A percentile compares a stretch with the other conserved stretches of the same genome.
Evolutionary conservation across 2,888 invertebrate species (phyloP).

Genomic region (Ormia ochracea): DNA sequence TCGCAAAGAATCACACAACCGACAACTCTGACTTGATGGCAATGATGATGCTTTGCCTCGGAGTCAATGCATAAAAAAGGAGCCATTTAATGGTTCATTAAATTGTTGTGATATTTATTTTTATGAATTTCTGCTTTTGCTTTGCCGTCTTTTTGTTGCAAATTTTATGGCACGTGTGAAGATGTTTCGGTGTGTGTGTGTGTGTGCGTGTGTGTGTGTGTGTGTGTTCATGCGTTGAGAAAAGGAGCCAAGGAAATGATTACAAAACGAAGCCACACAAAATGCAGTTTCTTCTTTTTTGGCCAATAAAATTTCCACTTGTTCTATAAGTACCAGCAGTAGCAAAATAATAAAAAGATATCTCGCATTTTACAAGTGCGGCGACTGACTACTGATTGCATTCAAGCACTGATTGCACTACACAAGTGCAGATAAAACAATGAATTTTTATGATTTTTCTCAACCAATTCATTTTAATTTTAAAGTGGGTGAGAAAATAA

Average conservation of each 20-base stretch:
- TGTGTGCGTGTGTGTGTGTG: no score
- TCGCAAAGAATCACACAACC: slow-evolving; percentile 17
- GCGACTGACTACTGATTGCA: not conserved
- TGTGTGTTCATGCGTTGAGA: not conserved
- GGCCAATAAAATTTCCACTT: slow-evolving; percentile 27
- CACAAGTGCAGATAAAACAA: not conserved
- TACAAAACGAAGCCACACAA: slow-evolving; percentile 32
- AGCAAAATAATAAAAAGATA: not conserved
- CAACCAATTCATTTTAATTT: slow-evolving; percentile 16
- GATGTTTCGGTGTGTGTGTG: no score
- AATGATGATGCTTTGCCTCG: slow-evolving; percentile 38
- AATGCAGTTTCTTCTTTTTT: slow-evolving; percentile 37
- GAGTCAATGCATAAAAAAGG: slow-evolving; percentile 49
- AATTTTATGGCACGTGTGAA: not conserved
- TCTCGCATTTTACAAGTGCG: not conserved
- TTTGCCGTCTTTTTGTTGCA: not conserved
- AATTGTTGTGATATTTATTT: slow-evolving; percentile 62
- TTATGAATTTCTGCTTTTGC: slow-evolving; percentile 45
- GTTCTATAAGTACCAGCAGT: slow-evolving; percentile 8
- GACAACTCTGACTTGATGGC: slow-evolving; percentile 44
- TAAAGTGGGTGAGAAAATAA: slow-evolving; percentile 46
- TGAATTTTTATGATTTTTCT: slow-evolving; percentile 28
- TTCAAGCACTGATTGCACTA: not conserved
- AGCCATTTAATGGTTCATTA: slow-evolving; percentile 61
- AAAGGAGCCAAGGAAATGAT: slow-evolving; percentile 12